phyloP scores from a whole-genome alignment of 2,797 vertebrate species.

The Tangara arthus region DNA sequence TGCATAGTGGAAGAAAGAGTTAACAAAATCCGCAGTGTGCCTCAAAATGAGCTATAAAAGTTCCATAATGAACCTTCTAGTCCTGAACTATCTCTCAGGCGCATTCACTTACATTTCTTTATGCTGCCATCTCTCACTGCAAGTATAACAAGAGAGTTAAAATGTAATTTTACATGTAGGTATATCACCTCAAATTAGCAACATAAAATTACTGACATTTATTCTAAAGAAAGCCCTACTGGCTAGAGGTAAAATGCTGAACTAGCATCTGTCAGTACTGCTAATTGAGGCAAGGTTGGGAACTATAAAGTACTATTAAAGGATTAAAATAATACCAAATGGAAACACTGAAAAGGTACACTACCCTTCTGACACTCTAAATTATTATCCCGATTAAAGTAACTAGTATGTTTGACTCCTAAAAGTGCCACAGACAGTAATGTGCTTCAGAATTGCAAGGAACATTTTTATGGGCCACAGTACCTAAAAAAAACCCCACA shows the following conservation, averaged over 20 bases:
- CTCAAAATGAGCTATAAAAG: slow-evolving; percentile 56
- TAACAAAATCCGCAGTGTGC: slow-evolving; percentile 33
- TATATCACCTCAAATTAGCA: slow-evolving; percentile 72
- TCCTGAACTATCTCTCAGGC: slow-evolving; percentile 29
- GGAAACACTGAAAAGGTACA: slow-evolving; percentile 57
- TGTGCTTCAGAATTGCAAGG: background rate
- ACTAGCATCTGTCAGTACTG: slow-evolving; percentile 68
- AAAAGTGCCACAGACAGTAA: slow-evolving; percentile 44
- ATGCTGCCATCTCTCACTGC: slow-evolving; percentile 48
- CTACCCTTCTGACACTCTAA: slow-evolving; percentile 60
- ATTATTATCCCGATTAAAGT: slow-evolving; percentile 54
- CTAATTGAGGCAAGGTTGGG: slow-evolving; percentile 69
- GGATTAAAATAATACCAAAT: slow-evolving; percentile 67
- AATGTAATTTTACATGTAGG: slow-evolving; percentile 67
- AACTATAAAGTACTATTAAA: slow-evolving; percentile 67
- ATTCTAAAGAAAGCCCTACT: slow-evolving; percentile 64
- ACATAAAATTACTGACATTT: slow-evolving; percentile 73
- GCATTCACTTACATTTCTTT: slow-evolving; percentile 43
- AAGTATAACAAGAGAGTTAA: slow-evolving; percentile 61
- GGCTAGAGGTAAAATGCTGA: slow-evolving; percentile 67
- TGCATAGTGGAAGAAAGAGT: slow-evolving; percentile 1
- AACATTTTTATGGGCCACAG: background rate
- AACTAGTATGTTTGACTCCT: slow-evolving; percentile 53
- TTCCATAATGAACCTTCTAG: slow-evolving; percentile 51
- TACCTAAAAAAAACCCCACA: background rate